phyloP scores from a whole-genome alignment of 2,113 vertebrate species.

The Aix galericulata region DNA sequence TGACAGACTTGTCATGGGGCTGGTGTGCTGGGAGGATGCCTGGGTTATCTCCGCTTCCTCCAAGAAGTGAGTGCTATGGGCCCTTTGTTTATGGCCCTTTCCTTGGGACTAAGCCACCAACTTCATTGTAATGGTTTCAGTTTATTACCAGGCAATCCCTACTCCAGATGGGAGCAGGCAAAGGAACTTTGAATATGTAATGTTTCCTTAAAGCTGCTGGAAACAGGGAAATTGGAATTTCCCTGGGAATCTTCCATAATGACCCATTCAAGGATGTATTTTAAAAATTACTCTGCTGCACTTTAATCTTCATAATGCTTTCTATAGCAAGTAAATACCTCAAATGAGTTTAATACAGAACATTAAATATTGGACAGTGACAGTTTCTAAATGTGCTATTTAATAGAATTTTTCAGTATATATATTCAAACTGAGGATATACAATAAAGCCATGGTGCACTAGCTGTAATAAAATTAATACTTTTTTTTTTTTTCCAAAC shows the following conservation, averaged over 20 bases:
- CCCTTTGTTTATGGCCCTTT: not conserved
- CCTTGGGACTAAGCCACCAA: not conserved
- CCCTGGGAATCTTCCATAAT: not conserved
- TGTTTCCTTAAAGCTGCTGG: not conserved
- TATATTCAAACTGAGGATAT: too few species aligned
- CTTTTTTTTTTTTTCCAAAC: not conserved
- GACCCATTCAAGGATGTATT: not conserved
- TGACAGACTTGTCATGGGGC: not conserved
- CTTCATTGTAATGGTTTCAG: not conserved
- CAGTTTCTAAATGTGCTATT: not conserved
- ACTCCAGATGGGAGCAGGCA: not conserved
- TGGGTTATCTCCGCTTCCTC: not conserved
- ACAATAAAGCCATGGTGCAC: not conserved
- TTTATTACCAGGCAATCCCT: not conserved
- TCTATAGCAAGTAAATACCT: not conserved
- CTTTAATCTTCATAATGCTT: not conserved
- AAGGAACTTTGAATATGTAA: not conserved
- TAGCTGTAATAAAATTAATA: not conserved
- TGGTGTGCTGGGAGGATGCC: not conserved
- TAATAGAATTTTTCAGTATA: not conserved
- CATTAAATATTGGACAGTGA: not conserved
- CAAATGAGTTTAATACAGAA: rapidly evolving
- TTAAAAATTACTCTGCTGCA: not conserved
- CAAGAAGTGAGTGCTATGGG: not conserved
- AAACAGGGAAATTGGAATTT: not conserved